These are phyloP conservation scores for Pelobates cultripes DNA, from an alignment of 2,797 vertebrate species.

Conservation along the genomic window DNA sequence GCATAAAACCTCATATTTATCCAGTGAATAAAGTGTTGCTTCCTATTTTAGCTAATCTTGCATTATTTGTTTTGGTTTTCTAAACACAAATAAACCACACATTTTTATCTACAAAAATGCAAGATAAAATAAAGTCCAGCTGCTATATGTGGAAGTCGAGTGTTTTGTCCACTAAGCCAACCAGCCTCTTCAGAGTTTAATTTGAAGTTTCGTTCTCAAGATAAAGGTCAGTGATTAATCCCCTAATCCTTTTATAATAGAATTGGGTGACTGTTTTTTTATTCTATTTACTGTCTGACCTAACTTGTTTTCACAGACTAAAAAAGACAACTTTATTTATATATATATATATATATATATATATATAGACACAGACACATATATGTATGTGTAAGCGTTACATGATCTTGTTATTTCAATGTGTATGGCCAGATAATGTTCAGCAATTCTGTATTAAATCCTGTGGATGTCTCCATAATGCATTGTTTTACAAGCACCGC, in stretches of 20 bases:
- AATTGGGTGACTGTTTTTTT: constrained; percentile 20
- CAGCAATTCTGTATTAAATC: no score
- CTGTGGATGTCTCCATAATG: no score
- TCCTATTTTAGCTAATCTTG: no score
- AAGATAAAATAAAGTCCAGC: constrained; percentile 47
- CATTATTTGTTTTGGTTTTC: constrained; percentile 18
- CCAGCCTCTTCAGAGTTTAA: constrained; percentile 50
- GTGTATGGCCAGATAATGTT: no score
- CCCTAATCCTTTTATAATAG: constrained; percentile 45
- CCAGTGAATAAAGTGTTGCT: no score
- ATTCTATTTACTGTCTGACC: constrained; percentile 19
- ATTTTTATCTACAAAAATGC: constrained; percentile 45
- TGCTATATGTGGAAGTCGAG: constrained; percentile 49
- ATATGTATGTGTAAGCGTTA: no score
- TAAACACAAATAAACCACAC: constrained; percentile 16
- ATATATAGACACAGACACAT: no score
- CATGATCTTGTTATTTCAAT: no score
- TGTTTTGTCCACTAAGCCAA: constrained; percentile 54
- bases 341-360: no score
- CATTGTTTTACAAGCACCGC: no score
- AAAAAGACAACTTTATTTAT: no score
- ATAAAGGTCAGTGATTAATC: constrained; percentile 54
- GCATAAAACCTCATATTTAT: no score
- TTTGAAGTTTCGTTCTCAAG: constrained; percentile 51
- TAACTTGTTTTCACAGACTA: constrained; percentile 19